Evolutionary conservation across 2,797 vertebrate genomes (phyloP), one percentile per base, ranked within the genome.

Genomic region (Kryptopterus vitreolus): DNA sequence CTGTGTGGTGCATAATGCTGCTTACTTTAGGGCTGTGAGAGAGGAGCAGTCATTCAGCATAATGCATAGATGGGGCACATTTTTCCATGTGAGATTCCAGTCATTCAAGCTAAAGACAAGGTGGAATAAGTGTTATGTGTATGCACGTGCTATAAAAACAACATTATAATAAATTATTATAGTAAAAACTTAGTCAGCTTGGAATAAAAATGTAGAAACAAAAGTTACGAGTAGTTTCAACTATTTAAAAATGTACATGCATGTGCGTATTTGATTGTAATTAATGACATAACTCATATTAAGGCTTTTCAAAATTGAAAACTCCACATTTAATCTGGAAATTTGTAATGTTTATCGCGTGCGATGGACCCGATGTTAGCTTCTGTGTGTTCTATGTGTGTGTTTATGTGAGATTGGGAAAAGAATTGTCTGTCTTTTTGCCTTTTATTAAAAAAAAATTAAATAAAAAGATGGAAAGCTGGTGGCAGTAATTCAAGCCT

Each of bases 1-100:
- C 61, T 46, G 48, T 33, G 59, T 78, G 33, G 48, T 70, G 35
- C 12, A 38, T 70, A 26, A 43, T 9, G 10, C 66, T 24, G 91
- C 95, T 96, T 93, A 98, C 96, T 98, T 94, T 7, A 98, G 85
- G 50, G 91, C 62, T 0, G 87, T 89, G 82, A 95, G 3, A 16
- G 79, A 69, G 35, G 81, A 69, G 31, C 90, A 93, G 3, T 76
- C 77, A 83, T 83, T 88, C 85, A 98, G 87, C 3, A 86, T 89
- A 22, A 9, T 38, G 80, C 87, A 93, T 73, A 98, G 83, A 66
- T 73, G 88, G 52, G 86, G 76, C 66, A 96, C 58, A 80, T 93
- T 82, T 16, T 82, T 73, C n/a, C 82, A 87, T 57, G 81, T 78
- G 80, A 96, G 90, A 66, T 1, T 78, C 55, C 94, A 94, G 61